Base-by-base conservation (phyloP, 2,888 invertebrate genomes). In the Agrilus mali region DNA sequence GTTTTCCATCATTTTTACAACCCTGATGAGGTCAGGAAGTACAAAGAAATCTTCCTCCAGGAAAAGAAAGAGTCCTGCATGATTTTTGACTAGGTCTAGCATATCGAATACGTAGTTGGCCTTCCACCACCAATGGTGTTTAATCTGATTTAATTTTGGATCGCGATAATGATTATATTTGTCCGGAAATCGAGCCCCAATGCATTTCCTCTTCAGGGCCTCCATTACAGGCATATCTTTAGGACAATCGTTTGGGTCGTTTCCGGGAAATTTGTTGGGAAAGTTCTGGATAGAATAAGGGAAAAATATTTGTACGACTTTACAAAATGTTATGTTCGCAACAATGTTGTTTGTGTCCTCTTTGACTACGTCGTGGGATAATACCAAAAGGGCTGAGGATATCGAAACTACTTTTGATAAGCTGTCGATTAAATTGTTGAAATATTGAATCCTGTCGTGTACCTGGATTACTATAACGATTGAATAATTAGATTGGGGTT, bases 121-220 rank as follows among this genome's bases (percentile, higher is more conserved):
- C 63, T 79, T 79, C 77, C 77, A 78, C 70, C 76, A 76, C 77
- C 78, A 78, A 57, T 79, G 78, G 55, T 78, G 78, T 55, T 78
- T 78, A 14, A 75, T 75, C 6, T 74, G 72, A 4, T 27, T 27
- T 6, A 37, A 10, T 47, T 70, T 69, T 3, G 76, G 73, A 50
- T 77, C 73, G 45, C 78, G 61, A 57, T 76, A 79, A 56, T 79
- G 75, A 2, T 77, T 77, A 59, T 77, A 77, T 45, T 70, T 70
- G 59, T 78, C 78, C 13, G 77, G 75, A 54, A 65, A 63, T 14
- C 67, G 63, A 40, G 72, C 71, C 59, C 77, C 76, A 39, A 67
- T 63, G 56, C 78, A 78, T 33, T 66, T 65, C 38, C 57, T 54
- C 44, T 59, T 56, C 48, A 64, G 45, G 6, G 75, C 76, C 51